Percentiles rank a stretch among this genome's conserved stretches.
phyloP scores from a whole-genome alignment of 2,113 vertebrate genomes.

The Sphaerodactylus townsendi region DNA sequence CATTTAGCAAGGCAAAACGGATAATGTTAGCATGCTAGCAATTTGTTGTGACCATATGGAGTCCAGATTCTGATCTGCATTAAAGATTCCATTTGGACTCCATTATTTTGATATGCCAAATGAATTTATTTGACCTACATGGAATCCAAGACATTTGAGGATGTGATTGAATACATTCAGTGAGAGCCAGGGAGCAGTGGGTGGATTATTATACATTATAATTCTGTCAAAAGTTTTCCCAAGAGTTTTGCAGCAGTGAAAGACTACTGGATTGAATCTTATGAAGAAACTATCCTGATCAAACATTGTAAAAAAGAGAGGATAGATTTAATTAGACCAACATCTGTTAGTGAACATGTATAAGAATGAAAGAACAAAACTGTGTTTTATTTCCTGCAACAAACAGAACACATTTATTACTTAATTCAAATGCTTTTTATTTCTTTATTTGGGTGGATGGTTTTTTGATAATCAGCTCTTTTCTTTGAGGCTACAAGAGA shows the following conservation, averaged over 20 bases:
- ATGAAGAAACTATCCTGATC: not conserved
- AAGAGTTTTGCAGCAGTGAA: not conserved
- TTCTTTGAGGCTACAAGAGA: no score
- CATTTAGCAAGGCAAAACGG: not conserved
- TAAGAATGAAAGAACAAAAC: no score
- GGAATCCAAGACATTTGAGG: conserved; percentile 2
- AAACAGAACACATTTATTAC: no score
- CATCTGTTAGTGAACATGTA: not conserved
- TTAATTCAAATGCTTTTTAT: no score
- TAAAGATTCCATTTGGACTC: no score
- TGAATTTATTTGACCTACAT: conserved; percentile 15
- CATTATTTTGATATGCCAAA: not conserved
- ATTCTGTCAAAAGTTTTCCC: not conserved
- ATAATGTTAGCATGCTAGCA: not conserved
- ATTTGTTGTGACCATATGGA: not conserved
- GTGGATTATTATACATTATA: not conserved
- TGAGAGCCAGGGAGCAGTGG: not conserved
- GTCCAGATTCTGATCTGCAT: not conserved
- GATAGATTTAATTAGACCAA: not conserved
- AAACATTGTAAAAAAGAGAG: not conserved
- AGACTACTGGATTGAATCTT: not conserved
- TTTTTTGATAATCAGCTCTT: no score
- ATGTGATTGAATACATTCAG: not conserved
- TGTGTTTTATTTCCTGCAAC: no score
- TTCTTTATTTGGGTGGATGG: no score